Evolutionary conservation across 1,140 invertebrate genomes (phyloP).

Genomic region (Macrotrachela quadricornifera): DNA sequence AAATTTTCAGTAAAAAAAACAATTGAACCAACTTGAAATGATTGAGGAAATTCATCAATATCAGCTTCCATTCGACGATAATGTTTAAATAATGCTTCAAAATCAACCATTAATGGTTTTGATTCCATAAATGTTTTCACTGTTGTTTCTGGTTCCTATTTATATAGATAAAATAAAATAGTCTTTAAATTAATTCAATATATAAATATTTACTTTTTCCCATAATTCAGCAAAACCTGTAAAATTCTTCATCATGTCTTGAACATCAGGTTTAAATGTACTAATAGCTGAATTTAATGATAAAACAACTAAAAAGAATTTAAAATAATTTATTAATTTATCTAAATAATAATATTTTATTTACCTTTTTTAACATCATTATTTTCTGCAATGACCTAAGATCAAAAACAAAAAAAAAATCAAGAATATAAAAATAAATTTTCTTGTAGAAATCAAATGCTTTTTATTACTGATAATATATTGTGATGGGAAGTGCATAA

Average conservation of each 20-base stretch:
- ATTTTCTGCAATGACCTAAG: conserved; percentile 25
- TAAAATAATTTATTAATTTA: no score
- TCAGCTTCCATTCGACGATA: conserved; percentile 25
- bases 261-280: conserved; percentile 24
- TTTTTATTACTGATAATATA: no score
- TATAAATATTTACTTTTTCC: conserved; percentile 11
- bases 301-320: conserved; percentile 18
- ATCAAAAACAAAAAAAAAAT: no score
- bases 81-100: conserved; percentile 46
- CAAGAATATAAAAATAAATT: no score
- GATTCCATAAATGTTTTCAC: conserved; percentile 53
- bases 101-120: conserved; percentile 50
- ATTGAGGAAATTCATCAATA: conserved; percentile 23
- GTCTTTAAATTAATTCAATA: no score
- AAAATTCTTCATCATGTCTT: conserved; percentile 22
- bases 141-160: conserved; percentile 48
- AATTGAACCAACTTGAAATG: conserved; percentile 26
- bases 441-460: no score
- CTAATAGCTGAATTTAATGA: conserved; percentile 28
- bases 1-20: conserved; percentile 45
- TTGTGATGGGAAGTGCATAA: no score
- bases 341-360: no score
- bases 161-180: conserved; percentile 48
- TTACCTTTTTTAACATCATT: conserved; percentile 25
- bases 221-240: conserved; percentile 24